Evolutionary conservation across 1,140 invertebrate genomes (phyloP), one percentile per base, ranked within the genome.

Genomic region (Druon quercuslanigerum): DNA sequence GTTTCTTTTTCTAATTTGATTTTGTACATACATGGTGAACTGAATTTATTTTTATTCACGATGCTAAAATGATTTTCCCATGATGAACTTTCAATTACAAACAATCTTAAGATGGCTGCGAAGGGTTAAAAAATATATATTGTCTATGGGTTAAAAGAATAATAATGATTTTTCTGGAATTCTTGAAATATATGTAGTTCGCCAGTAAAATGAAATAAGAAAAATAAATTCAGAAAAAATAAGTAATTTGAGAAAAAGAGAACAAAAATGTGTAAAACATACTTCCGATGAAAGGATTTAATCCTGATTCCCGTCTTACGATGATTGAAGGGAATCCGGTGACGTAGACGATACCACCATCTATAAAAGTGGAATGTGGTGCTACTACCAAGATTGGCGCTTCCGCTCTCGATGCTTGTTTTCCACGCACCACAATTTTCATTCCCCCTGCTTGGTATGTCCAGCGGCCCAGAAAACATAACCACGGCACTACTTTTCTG

Each of bases 331-430:
- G 96, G 88, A 96, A 95, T 83, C 93, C 94, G 16, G 94, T 95
- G 79, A 95, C 94, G 88, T 96, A 96, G 82, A 95, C 94, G 80
- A 96, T 95, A 83, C 96, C 94, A 79, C 95, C 95, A 92, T 98
- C 96, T 79, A 97, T 92, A 92, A 96, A 97, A 3, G 96, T 96
- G 50, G 96, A 96, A 91, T 98, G 96, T 7, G 96, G 96, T 5
- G 96, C 96, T 50, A 95, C 93, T n/a, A 96, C 95, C 70, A 97
- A 91, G 81, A 98, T 96, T 5, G 96, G 96, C 4, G 96, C 96
- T 87, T 97, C 96, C 50, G 92, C 87, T 51, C 94, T 91, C 71
- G 92, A 92, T 46, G 95, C 96, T 87, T 95, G 95, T 78, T 92
- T 93, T 16, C 96, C 96, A 81, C 95, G 94, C n/a, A 96, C 93